phyloP scores from a whole-genome alignment of 1,140 invertebrate species.

The Dolichoris vasculosae region DNA sequence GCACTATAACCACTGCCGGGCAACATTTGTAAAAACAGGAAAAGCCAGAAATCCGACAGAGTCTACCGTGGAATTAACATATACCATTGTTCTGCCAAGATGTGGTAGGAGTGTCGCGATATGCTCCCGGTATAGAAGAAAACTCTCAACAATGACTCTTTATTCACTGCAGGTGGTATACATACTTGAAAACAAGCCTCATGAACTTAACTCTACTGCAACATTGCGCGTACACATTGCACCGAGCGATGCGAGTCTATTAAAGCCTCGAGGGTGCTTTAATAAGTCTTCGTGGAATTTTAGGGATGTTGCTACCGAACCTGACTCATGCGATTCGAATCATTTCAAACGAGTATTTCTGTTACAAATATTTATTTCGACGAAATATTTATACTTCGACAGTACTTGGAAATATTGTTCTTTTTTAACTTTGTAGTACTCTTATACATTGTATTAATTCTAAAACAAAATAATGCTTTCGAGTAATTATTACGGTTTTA shows the following conservation, averaged over 20 bases:
- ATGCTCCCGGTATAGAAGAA: constrained; percentile 52
- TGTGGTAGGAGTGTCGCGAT: constrained; percentile 12
- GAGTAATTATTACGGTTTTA: background rate
- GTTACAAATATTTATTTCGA: background rate
- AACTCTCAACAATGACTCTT: constrained; percentile 62
- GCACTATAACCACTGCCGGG: background rate
- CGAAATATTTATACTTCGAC: background rate
- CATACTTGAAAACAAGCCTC: constrained; percentile 31
- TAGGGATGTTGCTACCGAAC: constrained; percentile 48
- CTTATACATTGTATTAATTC: background rate
- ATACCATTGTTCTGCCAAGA: constrained; percentile 65
- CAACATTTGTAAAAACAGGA: constrained; percentile 35
- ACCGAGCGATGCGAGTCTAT: constrained; percentile 13
- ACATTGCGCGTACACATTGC: background rate
- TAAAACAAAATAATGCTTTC: background rate
- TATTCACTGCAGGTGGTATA: constrained; percentile 59
- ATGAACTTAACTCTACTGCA: background rate
- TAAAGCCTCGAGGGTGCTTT: background rate
- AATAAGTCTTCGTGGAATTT: constrained; percentile 35
- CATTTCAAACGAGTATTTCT: background rate
- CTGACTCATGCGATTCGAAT: background rate
- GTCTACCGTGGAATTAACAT: constrained; percentile 62
- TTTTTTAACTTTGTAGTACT: background rate
- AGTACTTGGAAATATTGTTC: background rate
- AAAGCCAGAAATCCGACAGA: constrained; percentile 25